phyloP scores from a whole-genome alignment of 2,113 vertebrate species.

The Mesoclemmys tuberculata region DNA sequence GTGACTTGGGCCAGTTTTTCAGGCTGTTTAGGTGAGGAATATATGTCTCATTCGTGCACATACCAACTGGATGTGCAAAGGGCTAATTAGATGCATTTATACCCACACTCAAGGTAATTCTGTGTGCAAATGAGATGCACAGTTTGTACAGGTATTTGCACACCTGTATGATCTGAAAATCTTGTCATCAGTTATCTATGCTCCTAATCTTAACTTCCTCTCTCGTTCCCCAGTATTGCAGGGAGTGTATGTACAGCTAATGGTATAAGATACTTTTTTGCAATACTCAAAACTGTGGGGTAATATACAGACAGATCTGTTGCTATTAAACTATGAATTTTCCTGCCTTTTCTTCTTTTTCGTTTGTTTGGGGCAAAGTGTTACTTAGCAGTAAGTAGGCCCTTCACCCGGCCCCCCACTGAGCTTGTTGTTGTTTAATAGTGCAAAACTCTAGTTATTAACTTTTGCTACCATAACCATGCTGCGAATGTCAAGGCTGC shows the following conservation, averaged over 20 bases:
- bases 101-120: not conserved
- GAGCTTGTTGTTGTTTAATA: conserved; percentile 56
- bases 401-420: not conserved
- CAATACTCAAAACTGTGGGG: not conserved
- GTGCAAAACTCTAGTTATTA: conserved; percentile 44
- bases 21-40: not conserved
- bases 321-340: not conserved
- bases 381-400: conserved; percentile 41
- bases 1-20: not conserved
- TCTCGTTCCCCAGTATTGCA: rapidly evolving
- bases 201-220: not conserved
- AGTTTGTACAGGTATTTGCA: not conserved
- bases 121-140: not conserved
- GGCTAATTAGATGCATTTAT: not conserved
- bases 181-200: not conserved
- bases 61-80: not conserved
- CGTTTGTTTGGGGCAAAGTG: not conserved
- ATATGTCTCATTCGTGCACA: not conserved
- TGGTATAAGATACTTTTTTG: not conserved
- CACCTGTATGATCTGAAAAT: not conserved
- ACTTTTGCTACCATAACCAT: conserved; percentile 29
- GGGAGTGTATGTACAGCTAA: not conserved
- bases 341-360: not conserved
- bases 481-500: not conserved
- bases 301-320: not conserved